A percentile compares a stretch with the other conserved stretches of the same genome.
Evolutionary conservation across 2,888 invertebrate species (phyloP).

Genomic region (Ecdyonurus torrentis): DNA sequence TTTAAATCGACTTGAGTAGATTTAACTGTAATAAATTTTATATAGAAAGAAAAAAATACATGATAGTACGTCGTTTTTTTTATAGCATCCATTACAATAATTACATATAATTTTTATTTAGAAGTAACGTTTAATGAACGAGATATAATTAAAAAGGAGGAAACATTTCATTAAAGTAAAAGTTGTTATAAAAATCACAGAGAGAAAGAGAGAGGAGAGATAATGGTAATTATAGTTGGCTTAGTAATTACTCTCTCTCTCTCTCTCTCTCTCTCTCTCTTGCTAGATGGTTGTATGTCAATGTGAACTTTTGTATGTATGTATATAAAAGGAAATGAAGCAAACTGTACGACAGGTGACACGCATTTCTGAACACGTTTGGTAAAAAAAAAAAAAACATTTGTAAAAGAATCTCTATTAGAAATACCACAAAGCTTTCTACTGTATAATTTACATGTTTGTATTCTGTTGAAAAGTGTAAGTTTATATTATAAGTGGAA

Average conservation of each 20-base stretch:
- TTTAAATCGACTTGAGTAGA: no score
- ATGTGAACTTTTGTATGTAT: background rate
- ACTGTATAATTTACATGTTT: no score
- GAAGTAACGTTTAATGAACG: background rate
- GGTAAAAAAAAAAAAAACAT: background rate
- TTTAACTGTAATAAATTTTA: no score
- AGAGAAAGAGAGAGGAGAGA: no score
- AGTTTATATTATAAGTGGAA: no score
- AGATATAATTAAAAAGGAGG: constrained; percentile 1
- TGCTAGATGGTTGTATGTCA: background rate
- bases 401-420: background rate
- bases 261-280: background rate
- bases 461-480: no score
- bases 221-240: constrained; percentile 2
- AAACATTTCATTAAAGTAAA: background rate
- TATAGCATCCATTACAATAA: background rate
- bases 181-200: background rate
- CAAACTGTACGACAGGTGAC: no score
- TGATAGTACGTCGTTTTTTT: no score
- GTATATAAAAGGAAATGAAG: background rate
- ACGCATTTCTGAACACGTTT: no score
- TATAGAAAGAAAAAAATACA: no score
- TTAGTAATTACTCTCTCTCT: background rate
- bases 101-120: background rate
- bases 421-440: background rate